Conservation (phyloP, 2,797 vertebrate species). For the Helicolenus hilgendorfi region DNA sequence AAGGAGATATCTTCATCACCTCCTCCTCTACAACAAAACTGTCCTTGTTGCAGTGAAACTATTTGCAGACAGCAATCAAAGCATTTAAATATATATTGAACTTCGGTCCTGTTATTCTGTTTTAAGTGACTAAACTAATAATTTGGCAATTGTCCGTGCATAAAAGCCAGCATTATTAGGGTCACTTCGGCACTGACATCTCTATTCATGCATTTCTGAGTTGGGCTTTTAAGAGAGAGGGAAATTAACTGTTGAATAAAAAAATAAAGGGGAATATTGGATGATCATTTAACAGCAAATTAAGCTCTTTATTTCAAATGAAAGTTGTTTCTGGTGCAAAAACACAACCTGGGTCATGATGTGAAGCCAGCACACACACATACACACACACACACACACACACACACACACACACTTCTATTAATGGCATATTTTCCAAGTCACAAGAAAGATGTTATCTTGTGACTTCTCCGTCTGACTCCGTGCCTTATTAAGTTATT, state of each 20-base stretch:
- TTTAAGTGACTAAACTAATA: neutral
- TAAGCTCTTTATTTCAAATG: neutral
- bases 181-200: neutral
- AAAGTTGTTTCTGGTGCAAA: neutral
- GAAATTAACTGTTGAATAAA: slow-evolving; percentile 2
- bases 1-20: neutral
- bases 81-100: neutral
- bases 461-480: slow-evolving; percentile 63
- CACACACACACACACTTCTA: neutral
- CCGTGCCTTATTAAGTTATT: slow-evolving; percentile 77
- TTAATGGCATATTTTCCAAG: slow-evolving; percentile 10
- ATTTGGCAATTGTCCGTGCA: neutral
- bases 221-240: neutral
- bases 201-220: neutral
- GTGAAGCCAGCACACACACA: neutral
- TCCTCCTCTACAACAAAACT: neutral
- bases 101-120: neutral
- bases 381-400: neutral
- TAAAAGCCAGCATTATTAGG: neutral
- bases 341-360: neutral
- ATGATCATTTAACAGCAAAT: slow-evolving; percentile 14
- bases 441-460: slow-evolving; percentile 42
- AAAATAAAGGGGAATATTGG: neutral
- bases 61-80: neutral
- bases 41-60: neutral